Evolutionary conservation across 1,140 invertebrate species (phyloP).

Genomic region (Metaphire vulgaris): DNA sequence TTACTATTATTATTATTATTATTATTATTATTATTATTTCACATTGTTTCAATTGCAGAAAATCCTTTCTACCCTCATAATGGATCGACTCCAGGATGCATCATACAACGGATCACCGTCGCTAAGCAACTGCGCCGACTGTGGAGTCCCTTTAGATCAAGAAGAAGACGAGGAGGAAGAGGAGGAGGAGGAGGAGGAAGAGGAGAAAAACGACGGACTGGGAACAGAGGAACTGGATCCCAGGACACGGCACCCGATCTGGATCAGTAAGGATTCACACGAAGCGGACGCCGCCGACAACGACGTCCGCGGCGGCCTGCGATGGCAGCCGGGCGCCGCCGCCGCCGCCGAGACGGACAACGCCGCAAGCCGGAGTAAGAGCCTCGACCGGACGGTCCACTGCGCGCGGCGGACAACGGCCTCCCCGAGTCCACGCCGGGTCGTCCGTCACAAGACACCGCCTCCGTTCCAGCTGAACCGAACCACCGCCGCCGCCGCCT

Average conservation of each 20-base stretch:
- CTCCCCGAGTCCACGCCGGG: background rate
- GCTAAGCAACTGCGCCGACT: background rate
- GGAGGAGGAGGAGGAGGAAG: background rate
- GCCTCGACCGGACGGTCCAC: background rate
- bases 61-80: too few relatives aligned
- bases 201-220: background rate
- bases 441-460: background rate
- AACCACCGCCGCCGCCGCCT: background rate
- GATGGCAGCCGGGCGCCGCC: too few relatives aligned
- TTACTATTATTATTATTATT: too few relatives aligned
- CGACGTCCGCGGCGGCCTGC: too few relatives aligned
- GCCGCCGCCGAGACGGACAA: too few relatives aligned
- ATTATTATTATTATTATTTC: too few relatives aligned
- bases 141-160: background rate
- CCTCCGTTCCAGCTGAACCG: background rate
- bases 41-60: too few relatives aligned
- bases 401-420: background rate
- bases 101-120: background rate
- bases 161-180: background rate
- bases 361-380: background rate
- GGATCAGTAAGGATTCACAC: background rate
- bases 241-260: background rate
- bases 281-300: too few relatives aligned
- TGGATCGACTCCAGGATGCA: too few relatives aligned
- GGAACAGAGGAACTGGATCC: background rate